Percentiles rank a stretch among this genome's conserved stretches.
Conservation (phyloP, 1,140 invertebrate genomes). For the Ostrea denselamellosa region DNA sequence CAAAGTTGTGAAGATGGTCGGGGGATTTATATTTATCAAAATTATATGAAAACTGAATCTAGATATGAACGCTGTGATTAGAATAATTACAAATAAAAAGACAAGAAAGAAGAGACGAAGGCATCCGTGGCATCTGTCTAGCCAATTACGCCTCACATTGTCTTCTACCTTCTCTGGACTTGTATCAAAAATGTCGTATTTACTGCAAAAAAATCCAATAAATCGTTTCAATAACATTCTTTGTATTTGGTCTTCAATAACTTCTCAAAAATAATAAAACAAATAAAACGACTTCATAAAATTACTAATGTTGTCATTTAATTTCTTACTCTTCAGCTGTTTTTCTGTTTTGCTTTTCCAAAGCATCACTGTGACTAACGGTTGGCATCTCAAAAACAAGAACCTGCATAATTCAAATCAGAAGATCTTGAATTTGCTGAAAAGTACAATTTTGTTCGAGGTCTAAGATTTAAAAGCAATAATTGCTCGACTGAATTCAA, state of each 20-base stretch:
- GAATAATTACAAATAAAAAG: background rate
- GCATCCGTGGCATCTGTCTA: background rate
- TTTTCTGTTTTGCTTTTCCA: background rate
- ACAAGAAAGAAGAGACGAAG: background rate
- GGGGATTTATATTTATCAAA: slow-evolving; percentile 1
- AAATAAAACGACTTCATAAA: background rate
- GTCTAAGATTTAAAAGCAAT: no score
- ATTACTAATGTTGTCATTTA: background rate
- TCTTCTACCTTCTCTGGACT: background rate
- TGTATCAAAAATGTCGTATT: slow-evolving; percentile 7
- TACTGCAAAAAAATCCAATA: background rate
- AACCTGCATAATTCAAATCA: no score
- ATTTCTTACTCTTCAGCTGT: background rate
- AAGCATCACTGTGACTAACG: background rate
- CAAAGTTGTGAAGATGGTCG: background rate
- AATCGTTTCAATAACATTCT: no score
- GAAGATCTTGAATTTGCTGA: no score
- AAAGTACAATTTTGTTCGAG: no score
- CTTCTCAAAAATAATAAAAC: no score
- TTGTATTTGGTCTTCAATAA: no score
- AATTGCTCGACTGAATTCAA: no score
- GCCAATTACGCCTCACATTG: background rate
- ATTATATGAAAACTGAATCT: slow-evolving; percentile 10
- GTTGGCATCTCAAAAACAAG: background rate
- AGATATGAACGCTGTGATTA: background rate